Percentiles rank a stretch among this genome's conserved stretches.
Conservation (phyloP, 2,113 vertebrate species). For the Pelobates fuscus region DNA sequence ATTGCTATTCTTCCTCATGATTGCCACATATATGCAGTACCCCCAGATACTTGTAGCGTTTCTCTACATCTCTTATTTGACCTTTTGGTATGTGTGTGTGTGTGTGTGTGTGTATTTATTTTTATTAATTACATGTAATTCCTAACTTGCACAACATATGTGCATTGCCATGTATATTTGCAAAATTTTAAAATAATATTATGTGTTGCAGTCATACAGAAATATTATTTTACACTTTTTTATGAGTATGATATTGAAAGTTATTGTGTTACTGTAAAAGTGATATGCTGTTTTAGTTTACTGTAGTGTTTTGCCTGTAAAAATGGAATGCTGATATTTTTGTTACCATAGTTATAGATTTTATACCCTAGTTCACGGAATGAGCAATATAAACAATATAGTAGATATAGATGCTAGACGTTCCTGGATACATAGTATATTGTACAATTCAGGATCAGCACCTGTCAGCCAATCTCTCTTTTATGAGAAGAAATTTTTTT, state of each 20-base stretch:
- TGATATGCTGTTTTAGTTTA: conserved; percentile 15
- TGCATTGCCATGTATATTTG: too few species aligned
- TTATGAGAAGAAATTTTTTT: not conserved
- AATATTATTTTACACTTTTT: not conserved
- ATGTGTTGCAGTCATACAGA: not conserved
- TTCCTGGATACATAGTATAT: not conserved
- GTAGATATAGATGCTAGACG: not conserved
- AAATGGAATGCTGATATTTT: not conserved
- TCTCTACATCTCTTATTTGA: too few species aligned
- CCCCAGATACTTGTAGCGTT: too few species aligned
- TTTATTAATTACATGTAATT: too few species aligned
- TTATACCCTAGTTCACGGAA: not conserved
- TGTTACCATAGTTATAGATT: conserved; percentile 4
- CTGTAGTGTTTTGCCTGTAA: not conserved
- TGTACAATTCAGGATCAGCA: too few species aligned
- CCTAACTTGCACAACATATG: too few species aligned
- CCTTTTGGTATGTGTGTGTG: too few species aligned
- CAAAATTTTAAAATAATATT: too few species aligned
- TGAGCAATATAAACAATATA: not conserved
- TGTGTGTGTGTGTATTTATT: too few species aligned
- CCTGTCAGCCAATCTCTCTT: too few species aligned
- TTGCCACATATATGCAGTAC: too few species aligned
- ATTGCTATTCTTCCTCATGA: too few species aligned
- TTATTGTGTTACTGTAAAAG: not conserved
- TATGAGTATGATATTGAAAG: not conserved